Base-by-base conservation (phyloP, 2,113 vertebrate species). In the Fulmarus glacialis region DNA sequence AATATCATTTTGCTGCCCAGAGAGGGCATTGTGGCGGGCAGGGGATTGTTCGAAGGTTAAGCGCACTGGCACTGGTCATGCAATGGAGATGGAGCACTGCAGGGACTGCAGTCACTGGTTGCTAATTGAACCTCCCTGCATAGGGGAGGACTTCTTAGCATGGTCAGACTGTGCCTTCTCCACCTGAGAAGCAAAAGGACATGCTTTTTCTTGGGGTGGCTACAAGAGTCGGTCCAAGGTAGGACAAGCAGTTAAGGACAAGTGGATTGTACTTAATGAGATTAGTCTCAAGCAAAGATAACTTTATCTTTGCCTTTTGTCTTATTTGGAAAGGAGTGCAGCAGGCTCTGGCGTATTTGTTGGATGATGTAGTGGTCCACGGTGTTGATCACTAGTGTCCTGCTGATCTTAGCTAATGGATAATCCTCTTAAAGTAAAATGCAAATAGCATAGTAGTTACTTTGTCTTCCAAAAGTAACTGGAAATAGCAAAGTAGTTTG, bases 121-220 rank as follows among this genome's bases (percentile, higher is more conserved):
- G 34, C 34, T 53, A 1, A 5, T 2, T 12, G 42, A 80, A 17
- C 45, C 26, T 77, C 63, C n/a, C 43, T 11, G 24, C 5, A 0
- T 11, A 43, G 36, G 34, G 11, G 40, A 67, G 74, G 42, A 17
- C 32, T 42, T 32, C 11, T 66, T 56, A 13, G 18, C 1, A 0
- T 15, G 68, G 11, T 24, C 82, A 67, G 20, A 5, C 58, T 38
- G 8, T 26, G 60, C 40, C 60, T 72, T n/a, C 13, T 74, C 15
- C 23, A 20, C 23, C 60, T 42, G 53, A 50, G 22, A 43, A 56
- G 38, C 26, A 32, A 63, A 79, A 68, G 42, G 23, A 40, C 6
- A 0, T n/a, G 26, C 5, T 63, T 64, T 66, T 34, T 67, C 9
- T 13, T 82, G 11, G 16, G 48, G 22, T 42, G 13, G 48, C 38